A percentile compares a stretch with the other conserved stretches of the same genome.
phyloP scores from a whole-genome alignment of 2,888 invertebrate genomes.

The Heliconius ethilla region DNA sequence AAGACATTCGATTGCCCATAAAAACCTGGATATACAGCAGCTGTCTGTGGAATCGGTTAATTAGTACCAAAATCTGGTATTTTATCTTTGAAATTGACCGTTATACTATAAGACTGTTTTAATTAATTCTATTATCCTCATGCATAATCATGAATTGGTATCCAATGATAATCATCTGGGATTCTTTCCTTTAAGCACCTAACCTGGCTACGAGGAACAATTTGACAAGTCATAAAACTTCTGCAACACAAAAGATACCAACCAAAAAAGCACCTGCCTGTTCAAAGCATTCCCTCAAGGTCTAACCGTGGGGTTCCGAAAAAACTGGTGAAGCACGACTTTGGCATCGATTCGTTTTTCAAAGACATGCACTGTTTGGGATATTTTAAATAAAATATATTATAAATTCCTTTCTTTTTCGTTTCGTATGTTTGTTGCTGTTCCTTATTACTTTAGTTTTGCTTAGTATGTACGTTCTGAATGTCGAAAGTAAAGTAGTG shows the following conservation, averaged over 20 bases:
- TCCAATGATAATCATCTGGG: conserved; percentile 35
- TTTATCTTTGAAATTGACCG: conserved; percentile 16
- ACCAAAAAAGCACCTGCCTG: conserved; percentile 49
- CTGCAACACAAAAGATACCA: conserved; percentile 43
- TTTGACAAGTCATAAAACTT: conserved; percentile 44
- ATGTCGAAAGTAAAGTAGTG: neutral
- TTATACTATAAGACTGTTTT: conserved; percentile 10
- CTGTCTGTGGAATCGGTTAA: neutral
- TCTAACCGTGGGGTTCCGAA: conserved; percentile 66
- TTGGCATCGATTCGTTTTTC: conserved; percentile 32
- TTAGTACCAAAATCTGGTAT: conserved; percentile 15
- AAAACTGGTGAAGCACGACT: conserved; percentile 54
- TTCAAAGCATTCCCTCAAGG: conserved; percentile 67
- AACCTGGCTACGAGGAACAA: conserved; percentile 38
- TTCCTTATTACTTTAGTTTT: neutral
- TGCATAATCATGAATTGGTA: conserved; percentile 40
- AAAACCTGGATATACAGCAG: conserved; percentile 8
- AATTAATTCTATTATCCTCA: conserved; percentile 37
- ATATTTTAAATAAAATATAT: conserved; percentile 2
- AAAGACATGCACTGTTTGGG: conserved; percentile 7
- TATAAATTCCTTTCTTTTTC: conserved; percentile 7
- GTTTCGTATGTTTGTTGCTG: neutral
- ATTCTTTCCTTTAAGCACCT: conserved; percentile 35
- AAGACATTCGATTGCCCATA: conserved; percentile 1
- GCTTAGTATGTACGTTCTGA: neutral